phyloP scores from a whole-genome alignment of 2,797 vertebrate species.

The Gymnoscopelus braueri region DNA sequence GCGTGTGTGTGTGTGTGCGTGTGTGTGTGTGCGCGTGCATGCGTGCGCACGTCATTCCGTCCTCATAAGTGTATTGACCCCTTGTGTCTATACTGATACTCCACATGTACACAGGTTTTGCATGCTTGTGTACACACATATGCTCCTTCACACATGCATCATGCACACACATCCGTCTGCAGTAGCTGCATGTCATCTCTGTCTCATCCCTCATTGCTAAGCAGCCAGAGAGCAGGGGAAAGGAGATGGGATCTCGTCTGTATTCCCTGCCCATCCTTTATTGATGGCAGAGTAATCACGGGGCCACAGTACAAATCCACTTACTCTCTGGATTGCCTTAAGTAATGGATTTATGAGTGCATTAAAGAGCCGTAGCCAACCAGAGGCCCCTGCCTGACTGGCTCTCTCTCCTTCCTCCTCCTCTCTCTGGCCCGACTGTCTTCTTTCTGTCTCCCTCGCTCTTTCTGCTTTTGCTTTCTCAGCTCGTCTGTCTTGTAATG shows the following conservation, averaged over 20 bases:
- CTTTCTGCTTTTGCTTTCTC: slow-evolving; percentile 50
- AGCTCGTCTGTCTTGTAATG: slow-evolving; percentile 37
- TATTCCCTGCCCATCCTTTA: slow-evolving; percentile 82
- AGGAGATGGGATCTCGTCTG: slow-evolving; percentile 71
- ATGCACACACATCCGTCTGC: slow-evolving; percentile 21
- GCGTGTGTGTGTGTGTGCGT: not conserved
- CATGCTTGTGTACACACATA: not conserved
- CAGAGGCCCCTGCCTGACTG: slow-evolving; percentile 55
- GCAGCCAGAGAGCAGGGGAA: slow-evolving; percentile 51
- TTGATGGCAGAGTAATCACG: slow-evolving; percentile 85
- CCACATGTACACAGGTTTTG: slow-evolving; percentile 20
- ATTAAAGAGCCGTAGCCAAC: slow-evolving; percentile 81
- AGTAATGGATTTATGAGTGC: slow-evolving; percentile 87
- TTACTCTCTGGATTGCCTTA: slow-evolving; percentile 81
- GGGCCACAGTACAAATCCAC: slow-evolving; percentile 83
- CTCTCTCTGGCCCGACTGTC: too few species aligned
- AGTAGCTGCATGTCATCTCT: slow-evolving; percentile 39
- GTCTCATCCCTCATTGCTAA: slow-evolving; percentile 60
- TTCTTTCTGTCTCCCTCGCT: too few species aligned
- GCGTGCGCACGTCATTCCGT: not conserved
- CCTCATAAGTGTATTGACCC: not conserved
- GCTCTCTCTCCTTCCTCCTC: slow-evolving; percentile 52
- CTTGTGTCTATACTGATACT: not conserved
- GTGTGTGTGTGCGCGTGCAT: slow-evolving; percentile 8
- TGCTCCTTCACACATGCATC: slow-evolving; percentile 12